phyloP scores from a whole-genome alignment of 2,113 vertebrate genomes.

The Galbula dea region DNA sequence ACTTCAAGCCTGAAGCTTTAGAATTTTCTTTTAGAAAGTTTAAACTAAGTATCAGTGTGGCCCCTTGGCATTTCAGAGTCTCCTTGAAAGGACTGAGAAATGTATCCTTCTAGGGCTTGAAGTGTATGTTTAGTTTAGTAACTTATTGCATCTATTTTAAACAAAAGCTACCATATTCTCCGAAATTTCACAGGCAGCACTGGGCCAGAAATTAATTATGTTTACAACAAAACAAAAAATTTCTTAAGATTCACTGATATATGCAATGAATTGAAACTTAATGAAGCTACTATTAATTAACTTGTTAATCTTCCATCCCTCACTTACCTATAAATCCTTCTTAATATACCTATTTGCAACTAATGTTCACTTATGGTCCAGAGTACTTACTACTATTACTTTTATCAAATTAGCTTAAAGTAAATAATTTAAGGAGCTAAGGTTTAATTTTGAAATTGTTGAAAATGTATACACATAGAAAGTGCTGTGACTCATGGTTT shows the following conservation, averaged over 20 bases:
- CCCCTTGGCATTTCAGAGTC: neutral
- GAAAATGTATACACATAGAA: neutral
- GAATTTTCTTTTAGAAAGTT: conserved; percentile 9
- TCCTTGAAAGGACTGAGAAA: neutral
- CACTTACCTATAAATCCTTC: neutral
- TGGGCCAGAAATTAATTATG: neutral
- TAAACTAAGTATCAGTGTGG: neutral
- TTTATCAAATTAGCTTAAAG: neutral
- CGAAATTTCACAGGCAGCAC: neutral
- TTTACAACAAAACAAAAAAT: neutral
- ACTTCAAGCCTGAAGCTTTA: neutral
- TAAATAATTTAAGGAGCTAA: neutral
- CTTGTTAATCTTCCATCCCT: neutral
- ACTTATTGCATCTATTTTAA: neutral
- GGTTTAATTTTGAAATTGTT: neutral
- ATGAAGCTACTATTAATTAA: neutral
- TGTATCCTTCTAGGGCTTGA: neutral
- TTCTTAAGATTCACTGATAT: neutral
- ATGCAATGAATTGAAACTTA: neutral
- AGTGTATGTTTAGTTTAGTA: neutral
- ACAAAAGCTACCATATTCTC: neutral
- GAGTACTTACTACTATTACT: neutral
- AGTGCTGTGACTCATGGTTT: neutral
- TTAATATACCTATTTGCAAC: neutral
- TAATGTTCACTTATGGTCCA: neutral